These are phyloP conservation scores for Enteromius trimaculatus DNA, from an alignment of 2,797 vertebrate species.

Conservation along the genomic window DNA sequence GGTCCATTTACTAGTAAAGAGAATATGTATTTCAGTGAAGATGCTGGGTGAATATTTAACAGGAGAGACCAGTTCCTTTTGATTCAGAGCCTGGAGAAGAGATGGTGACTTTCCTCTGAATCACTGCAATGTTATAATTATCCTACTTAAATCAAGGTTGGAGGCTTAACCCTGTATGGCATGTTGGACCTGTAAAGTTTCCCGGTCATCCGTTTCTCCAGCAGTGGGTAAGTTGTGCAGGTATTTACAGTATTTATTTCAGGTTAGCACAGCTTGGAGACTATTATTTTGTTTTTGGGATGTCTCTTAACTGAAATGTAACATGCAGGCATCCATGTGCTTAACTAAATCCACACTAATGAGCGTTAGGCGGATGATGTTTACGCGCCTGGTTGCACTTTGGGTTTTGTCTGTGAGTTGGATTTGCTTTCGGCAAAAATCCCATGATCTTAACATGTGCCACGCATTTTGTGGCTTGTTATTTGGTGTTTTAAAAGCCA, in stretches of 20 bases:
- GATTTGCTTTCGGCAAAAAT: neutral
- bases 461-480: neutral
- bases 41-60: slow-evolving; percentile 32
- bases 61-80: slow-evolving; percentile 38
- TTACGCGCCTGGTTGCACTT: neutral
- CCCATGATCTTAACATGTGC: neutral
- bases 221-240: slow-evolving; percentile 45
- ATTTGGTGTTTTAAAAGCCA: neutral
- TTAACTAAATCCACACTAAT: slow-evolving; percentile 1
- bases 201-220: slow-evolving; percentile 21
- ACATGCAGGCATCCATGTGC: neutral
- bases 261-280: neutral
- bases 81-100: slow-evolving; percentile 10
- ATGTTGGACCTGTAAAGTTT: slow-evolving; percentile 7
- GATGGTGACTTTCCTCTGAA: slow-evolving; percentile 14
- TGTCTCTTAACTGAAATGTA: neutral
- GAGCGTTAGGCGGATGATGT: neutral
- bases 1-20: slow-evolving; percentile 52
- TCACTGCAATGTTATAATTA: neutral
- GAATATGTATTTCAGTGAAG: slow-evolving; percentile 43
- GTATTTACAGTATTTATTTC: neutral
- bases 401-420: neutral
- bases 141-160: slow-evolving; percentile 6
- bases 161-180: neutral
- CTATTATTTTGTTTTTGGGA: neutral